Evolutionary conservation across 2,888 invertebrate genomes (phyloP), one percentile per base, ranked within the genome.

Genomic region (Dasysyrphus tricinctus): DNA sequence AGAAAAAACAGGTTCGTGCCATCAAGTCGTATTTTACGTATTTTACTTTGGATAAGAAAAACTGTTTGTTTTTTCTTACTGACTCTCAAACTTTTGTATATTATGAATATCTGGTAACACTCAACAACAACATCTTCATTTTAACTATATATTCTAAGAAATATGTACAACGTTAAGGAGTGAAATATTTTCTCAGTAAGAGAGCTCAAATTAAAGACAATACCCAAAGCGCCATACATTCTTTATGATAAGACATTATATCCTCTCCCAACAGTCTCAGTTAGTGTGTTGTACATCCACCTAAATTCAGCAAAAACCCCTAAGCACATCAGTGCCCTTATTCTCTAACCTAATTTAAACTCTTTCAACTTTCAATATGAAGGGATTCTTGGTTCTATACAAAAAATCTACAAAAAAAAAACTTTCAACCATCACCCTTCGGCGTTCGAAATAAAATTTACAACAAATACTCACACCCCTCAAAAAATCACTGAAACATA

Each of bases 401-500:
- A 24, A 44, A 44, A 44, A 44, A 44, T 44, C 8, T 12, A 24
- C 29, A 24, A 24, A 2, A 24, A 12, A 51, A 29, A 19, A 11
- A 7, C 19, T 29, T 29, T 54, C 14, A 51, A 51, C 51, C 51
- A 24, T 24, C 24, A 54, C 24, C 29, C 24, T 51, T 12, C 11
- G 2, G 24, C n/a, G 2, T 6, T 54, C 6, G 24, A 8, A 54
- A 54, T 7, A 12, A 19, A 8, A 16, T 5, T 39, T 9, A 19
- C 61, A 61, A 61, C 14, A 61, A 42, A 39, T 14, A 6, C 12
- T 24, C 37, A 42, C 42, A 61, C 39, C 44, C 29, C 44, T 19
- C 32, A 63, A 32, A 39, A 61, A 61, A 37, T 24, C 37, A 19
- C 16, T 39, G 59, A 61, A 63, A 32, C 49, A 16, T 54, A 54